Base-by-base conservation (phyloP, 1,140 invertebrate genomes). In the Trachymyrmex septentrionalis region DNA sequence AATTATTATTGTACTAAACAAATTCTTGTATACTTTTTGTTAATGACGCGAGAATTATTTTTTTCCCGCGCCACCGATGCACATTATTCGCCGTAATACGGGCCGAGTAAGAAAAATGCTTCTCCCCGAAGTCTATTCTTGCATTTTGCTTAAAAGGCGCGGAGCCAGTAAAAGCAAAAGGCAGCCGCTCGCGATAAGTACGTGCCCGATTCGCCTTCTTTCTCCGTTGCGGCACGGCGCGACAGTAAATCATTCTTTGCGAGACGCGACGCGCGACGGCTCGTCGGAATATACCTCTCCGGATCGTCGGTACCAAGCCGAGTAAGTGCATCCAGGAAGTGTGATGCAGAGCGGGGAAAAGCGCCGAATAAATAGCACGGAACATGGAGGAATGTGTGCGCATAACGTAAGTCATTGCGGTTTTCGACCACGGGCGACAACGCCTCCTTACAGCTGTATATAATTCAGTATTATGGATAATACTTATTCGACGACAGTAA, bases 161-260 rank as follows among this genome's bases (percentile, higher is more conserved):
- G 12, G 30, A 14, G 21, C 53, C 34, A 50, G n/a, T 80, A 80
- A 80, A 66, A 66, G 80, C 73, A 84, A 84, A 84, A 63, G 69
- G 10, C 69, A 34, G 69, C 71, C 69, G 24, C 53, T 73, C 24
- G 80, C 53, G 80, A 61, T 72, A 82, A 44, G 55, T 73, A 72
- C 67, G 50, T 57, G 34, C 67, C 16, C 69, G 55, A 48, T 73
- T 84, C 55, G 16, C 55, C 59, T 73, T 61, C 38, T 48, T 75
- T 50, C 19, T 81, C 14, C 14, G 3, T 7, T 9, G 38, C 55
- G 50, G 16, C 30, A 21, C 30, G 16, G 10, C 59, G 21, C 34
- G 44, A 48, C 44, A 34, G 78, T 82, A 72, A 72, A 82, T 82
- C 80, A 72, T 72, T 61, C 24, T 50, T 84, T 48, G 69, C 80